Conservation (phyloP, 2,113 vertebrate genomes). For the Rhinopithecus roxellana region DNA sequence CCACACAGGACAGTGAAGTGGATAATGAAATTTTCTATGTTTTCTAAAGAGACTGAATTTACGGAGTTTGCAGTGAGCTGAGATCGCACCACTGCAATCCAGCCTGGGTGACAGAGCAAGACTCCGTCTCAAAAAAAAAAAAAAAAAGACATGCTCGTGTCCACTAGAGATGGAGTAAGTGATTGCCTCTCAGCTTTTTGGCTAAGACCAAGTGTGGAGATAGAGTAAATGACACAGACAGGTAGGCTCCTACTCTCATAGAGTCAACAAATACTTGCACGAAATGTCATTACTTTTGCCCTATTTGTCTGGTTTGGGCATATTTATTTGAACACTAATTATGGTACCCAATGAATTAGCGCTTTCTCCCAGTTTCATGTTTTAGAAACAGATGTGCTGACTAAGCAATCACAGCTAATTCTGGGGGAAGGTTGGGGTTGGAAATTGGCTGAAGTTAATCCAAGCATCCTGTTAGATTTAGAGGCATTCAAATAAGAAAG, state of each 20-base stretch:
- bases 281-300: background rate
- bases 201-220: background rate
- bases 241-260: background rate
- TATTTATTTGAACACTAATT: background rate
- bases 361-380: background rate
- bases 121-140: too few species aligned
- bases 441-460: background rate
- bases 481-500: background rate
- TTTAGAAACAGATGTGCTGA: background rate
- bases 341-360: background rate
- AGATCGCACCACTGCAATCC: too few species aligned
- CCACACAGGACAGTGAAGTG: background rate
- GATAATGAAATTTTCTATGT: background rate
- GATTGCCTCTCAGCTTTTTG: background rate
- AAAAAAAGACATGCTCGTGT: background rate
- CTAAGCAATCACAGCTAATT: background rate
- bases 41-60: conserved; percentile 38
- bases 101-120: too few species aligned
- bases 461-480: background rate
- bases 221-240: background rate
- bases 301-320: background rate
- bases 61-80: too few species aligned
- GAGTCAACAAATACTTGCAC: background rate
- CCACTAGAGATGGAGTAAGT: background rate
- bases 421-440: background rate